Base-by-base conservation (phyloP, 2,797 vertebrate genomes). In the Nannoperca obscura region DNA sequence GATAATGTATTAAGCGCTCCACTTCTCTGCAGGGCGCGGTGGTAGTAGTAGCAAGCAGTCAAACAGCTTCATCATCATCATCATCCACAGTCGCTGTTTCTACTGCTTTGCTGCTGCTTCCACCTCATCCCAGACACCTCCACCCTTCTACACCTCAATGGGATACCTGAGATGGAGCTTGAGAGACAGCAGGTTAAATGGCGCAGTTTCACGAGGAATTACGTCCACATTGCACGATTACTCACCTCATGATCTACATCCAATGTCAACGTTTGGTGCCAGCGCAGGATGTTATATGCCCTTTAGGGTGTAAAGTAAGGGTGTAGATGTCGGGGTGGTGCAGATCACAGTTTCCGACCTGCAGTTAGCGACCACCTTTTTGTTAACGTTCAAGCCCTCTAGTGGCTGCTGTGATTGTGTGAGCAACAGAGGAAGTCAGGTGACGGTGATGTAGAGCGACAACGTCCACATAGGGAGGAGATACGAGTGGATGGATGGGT, bases 1-100 rank as follows among this genome's bases (percentile, higher is more conserved):
- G 95, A 95, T 97, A 96, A 98, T 97, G 95, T 96, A 98, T 97
- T 95, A 96, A 96, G 96, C 95, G 95, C 95, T 96, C 95, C 95
- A 95, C 94, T 96, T 94, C 95, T 95, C 95, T 95, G 95, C 95
- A 92, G 95, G 96, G 96, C 94, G 90, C 91, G 93, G 93, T 93
- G 94, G 95, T 93, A 78, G 83, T 69, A 44, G 58, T 90, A 91
- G 95, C 96, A 96, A 95, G 95, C 94, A 94, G 94, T 94, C 95
- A 95, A 94, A 96, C 96, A 95, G 95, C 96, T 98, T 97, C 91
- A 96, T 97, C 96, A 97, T 27, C 24, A 27, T 27, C 24, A 27
- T 97, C 94, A 97, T 97, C 96, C 82, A 94, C 94, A 93, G 83
- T 78, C 78, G 52, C 60, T 30, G 71, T 72, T 54, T 61, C 27